A percentile compares a stretch with the other conserved stretches of the same genome.
These are phyloP conservation scores for Sebastes ruberrimus DNA, from an alignment of 2,797 vertebrate species.

Conservation along the genomic window DNA sequence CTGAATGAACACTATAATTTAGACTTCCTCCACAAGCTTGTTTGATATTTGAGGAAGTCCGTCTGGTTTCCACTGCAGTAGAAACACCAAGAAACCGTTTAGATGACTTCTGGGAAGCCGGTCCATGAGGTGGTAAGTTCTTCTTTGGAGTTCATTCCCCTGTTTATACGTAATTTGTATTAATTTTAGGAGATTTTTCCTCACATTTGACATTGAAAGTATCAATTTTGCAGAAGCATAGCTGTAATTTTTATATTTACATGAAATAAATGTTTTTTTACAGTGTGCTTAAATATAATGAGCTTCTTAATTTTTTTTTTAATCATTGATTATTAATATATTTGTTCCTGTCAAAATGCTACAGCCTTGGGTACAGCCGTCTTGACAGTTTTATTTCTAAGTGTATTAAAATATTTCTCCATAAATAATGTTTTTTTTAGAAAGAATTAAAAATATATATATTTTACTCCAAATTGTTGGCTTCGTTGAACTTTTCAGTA, in stretches of 20 bases:
- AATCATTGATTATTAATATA: too few species aligned
- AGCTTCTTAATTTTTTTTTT: too few species aligned
- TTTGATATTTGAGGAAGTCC: not conserved
- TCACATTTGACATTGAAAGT: not conserved
- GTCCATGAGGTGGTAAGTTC: not conserved
- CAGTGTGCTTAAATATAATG: too few species aligned
- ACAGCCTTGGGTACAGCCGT: too few species aligned
- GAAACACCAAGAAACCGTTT: not conserved
- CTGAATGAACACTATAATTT: not conserved
- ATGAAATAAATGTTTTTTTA: not conserved
- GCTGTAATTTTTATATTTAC: not conserved
- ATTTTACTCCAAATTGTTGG: fast-evolving
- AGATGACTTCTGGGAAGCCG: not conserved
- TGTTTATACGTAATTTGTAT: fast-evolving
- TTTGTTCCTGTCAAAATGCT: too few species aligned
- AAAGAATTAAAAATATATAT: too few species aligned
- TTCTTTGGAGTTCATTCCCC: not conserved
- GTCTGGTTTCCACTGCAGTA: not conserved
- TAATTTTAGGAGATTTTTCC: not conserved
- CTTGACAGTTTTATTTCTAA: too few species aligned
- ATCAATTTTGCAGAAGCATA: fast-evolving
- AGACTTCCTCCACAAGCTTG: not conserved
- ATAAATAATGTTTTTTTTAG: too few species aligned
- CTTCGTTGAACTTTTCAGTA: too few species aligned
- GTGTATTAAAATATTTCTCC: too few species aligned